A percentile compares a stretch with the other conserved stretches of the same genome.
These are phyloP conservation scores for Pachycephus smyrnensis DNA, from an alignment of 2,888 invertebrate species.

Conservation along the genomic window DNA sequence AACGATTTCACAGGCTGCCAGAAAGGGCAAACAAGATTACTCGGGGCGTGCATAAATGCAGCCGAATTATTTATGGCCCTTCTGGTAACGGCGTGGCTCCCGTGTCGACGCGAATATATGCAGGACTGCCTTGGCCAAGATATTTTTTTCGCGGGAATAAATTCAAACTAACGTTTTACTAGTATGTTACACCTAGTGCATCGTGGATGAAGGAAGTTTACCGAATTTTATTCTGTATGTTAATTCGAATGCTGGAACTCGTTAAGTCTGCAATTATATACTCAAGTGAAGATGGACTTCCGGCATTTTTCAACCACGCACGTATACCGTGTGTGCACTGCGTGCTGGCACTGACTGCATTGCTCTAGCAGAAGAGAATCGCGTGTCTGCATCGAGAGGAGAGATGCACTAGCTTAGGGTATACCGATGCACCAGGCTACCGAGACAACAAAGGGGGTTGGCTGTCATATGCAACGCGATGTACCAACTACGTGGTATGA, in stretches of 20 bases:
- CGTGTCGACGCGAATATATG: neutral
- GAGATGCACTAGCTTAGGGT: neutral
- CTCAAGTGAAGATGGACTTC: neutral
- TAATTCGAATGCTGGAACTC: neutral
- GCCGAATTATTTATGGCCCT: conserved; percentile 1
- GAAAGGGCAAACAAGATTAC: neutral
- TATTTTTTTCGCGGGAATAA: neutral
- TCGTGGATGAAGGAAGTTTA: neutral
- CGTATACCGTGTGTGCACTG: neutral
- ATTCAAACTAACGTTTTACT: neutral
- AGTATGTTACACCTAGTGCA: too few species aligned
- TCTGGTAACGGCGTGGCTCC: neutral
- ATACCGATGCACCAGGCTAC: neutral
- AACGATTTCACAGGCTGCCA: conserved; percentile 1
- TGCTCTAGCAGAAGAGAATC: neutral
- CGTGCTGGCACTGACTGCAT: neutral
- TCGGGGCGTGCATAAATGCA: neutral
- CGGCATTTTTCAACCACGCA: neutral
- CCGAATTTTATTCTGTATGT: neutral
- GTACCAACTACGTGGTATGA: neutral
- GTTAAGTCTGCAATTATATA: neutral
- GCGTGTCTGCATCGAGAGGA: neutral
- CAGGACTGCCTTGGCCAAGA: neutral
- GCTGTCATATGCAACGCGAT: neutral
- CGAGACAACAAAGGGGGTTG: neutral